Percentiles rank a stretch among this genome's conserved stretches.
These are phyloP conservation scores for Machimus atricapillus DNA, from an alignment of 2,888 invertebrate species.

Conservation along the genomic window DNA sequence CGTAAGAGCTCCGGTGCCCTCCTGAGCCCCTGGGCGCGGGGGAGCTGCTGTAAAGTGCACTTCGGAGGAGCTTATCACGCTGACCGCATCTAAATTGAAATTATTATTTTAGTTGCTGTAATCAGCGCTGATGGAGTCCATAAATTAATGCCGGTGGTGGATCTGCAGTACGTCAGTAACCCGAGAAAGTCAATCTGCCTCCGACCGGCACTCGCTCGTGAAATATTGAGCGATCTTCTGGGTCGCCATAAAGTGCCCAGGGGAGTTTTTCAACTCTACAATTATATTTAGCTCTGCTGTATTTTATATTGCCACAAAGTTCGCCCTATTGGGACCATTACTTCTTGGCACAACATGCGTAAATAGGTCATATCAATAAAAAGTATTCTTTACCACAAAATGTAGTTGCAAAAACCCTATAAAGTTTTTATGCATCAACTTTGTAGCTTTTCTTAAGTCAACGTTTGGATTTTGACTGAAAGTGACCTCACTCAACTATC, in stretches of 20 bases:
- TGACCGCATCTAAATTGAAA: conserved; percentile 19
- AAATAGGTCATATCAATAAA: not conserved
- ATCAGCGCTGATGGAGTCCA: conserved; percentile 8
- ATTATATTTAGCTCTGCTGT: not conserved
- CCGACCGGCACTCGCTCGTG: not conserved
- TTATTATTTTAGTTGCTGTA: conserved; percentile 15
- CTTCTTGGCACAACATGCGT: not conserved
- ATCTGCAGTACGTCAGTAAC: not conserved
- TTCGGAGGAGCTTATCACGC: conserved; percentile 3
- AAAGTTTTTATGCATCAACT: not conserved
- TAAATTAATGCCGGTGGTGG: not conserved
- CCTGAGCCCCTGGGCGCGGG: not conserved
- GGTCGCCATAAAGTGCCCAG: not conserved
- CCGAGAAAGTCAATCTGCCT: not conserved
- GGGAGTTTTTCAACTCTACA: not conserved
- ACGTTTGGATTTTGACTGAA: not conserved
- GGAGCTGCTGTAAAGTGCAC: not conserved
- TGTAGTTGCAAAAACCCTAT: not conserved
- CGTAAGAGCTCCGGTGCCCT: not conserved
- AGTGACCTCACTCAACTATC: not conserved
- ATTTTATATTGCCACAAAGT: not conserved
- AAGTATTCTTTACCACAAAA: not conserved
- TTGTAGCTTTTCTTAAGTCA: not conserved
- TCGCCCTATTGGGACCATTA: not conserved
- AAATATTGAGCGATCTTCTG: not conserved